A percentile compares a stretch with the other conserved stretches of the same genome.
phyloP scores from a whole-genome alignment of 2,113 vertebrate genomes.

The Platysteira castanea region DNA sequence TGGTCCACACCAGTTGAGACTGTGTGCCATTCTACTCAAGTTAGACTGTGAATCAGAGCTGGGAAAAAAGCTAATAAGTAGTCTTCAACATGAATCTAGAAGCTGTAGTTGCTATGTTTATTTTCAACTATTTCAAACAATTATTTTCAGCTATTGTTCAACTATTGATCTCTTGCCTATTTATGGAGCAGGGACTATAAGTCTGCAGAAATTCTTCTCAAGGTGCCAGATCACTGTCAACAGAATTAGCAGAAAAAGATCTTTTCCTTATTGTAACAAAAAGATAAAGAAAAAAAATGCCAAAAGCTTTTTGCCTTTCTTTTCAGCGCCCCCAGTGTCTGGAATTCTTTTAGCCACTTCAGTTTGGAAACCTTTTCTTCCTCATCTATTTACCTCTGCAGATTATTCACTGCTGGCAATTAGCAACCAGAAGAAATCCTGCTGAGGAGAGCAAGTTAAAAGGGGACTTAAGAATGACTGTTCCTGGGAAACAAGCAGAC shows the following conservation, averaged over 20 bases:
- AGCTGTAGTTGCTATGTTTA: background rate
- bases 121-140: background rate
- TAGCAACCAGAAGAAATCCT: slow-evolving; percentile 36
- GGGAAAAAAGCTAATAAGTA: background rate
- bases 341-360: background rate
- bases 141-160: background rate
- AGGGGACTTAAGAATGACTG: slow-evolving; percentile 17
- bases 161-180: background rate
- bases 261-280: background rate
- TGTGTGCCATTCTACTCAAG: background rate
- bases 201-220: background rate
- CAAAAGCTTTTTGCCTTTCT: background rate
- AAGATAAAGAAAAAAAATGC: background rate
- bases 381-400: slow-evolving; percentile 25
- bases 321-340: background rate
- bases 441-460: slow-evolving; percentile 51
- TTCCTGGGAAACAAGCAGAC: background rate
- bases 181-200: background rate
- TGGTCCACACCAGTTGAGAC: background rate
- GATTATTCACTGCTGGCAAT: slow-evolving; percentile 34
- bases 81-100: background rate
- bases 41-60: background rate
- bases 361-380: slow-evolving; percentile 16
- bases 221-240: background rate
- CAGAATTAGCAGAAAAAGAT: background rate